Conservation (phyloP, 2,797 vertebrate genomes). For the Rhabdophis nuchalis region DNA sequence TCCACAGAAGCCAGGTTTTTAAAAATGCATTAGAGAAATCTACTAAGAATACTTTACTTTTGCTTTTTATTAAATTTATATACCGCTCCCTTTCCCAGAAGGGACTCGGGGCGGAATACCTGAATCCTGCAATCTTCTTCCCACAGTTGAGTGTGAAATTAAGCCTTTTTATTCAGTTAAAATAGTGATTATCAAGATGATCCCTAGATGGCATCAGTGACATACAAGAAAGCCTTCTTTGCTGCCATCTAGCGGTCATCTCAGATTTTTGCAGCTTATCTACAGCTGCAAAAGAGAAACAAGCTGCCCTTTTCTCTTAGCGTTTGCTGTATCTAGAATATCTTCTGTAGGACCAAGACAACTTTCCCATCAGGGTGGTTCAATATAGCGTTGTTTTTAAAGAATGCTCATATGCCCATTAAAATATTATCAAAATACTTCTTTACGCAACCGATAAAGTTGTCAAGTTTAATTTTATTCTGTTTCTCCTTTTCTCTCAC, state of each 20-base stretch:
- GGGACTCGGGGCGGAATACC: too few species aligned
- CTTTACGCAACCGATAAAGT: not conserved
- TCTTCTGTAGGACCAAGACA: not conserved
- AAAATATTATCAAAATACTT: not conserved
- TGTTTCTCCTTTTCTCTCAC: not conserved
- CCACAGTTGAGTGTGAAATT: not conserved
- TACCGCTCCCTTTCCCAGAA: too few species aligned
- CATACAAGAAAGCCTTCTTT: not conserved
- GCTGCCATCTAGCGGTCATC: not conserved
- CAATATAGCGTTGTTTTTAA: not conserved
- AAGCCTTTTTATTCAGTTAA: not conserved
- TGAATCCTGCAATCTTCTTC: not conserved
- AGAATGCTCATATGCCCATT: not conserved
- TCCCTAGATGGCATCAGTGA: not conserved
- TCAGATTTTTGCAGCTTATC: not conserved
- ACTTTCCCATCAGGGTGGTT: not conserved
- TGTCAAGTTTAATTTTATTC: too few species aligned
- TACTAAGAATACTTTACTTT: too few species aligned
- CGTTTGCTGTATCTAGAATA: not conserved
- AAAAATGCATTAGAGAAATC: not conserved
- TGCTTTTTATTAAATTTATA: too few species aligned
- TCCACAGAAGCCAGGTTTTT: not conserved
- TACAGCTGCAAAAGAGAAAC: not conserved
- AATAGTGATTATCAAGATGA: not conserved
- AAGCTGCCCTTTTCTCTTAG: not conserved